phyloP scores from a whole-genome alignment of 2,113 vertebrate species.

The Bubo blakistoni region DNA sequence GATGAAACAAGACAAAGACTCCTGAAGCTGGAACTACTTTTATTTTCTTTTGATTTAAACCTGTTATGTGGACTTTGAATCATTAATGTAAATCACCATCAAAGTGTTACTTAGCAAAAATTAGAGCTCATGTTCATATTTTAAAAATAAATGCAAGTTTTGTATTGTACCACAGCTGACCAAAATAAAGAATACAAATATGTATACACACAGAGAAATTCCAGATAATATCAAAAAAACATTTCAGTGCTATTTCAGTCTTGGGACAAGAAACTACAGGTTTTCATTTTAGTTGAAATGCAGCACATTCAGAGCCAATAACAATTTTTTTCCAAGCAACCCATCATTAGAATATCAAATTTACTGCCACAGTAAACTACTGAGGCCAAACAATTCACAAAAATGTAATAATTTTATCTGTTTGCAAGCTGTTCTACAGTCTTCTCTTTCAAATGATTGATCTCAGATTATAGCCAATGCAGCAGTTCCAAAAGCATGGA shows the following conservation, averaged over 20 bases:
- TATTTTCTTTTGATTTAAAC: background rate
- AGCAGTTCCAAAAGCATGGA: background rate
- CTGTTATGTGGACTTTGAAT: background rate
- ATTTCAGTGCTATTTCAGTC: background rate
- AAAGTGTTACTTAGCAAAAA: background rate
- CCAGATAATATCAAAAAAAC: background rate
- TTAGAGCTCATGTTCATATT: background rate
- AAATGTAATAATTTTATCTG: background rate
- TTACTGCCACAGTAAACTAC: background rate
- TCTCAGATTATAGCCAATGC: background rate
- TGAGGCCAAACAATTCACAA: background rate
- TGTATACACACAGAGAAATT: background rate
- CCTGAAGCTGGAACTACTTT: background rate
- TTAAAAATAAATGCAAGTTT: background rate
- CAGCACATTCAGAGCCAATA: background rate
- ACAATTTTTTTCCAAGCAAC: background rate
- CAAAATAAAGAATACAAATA: background rate
- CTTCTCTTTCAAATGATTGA: background rate
- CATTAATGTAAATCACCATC: background rate
- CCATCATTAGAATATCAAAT: background rate
- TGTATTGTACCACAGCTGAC: background rate
- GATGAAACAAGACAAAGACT: background rate
- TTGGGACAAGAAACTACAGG: background rate
- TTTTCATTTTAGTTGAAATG: background rate
- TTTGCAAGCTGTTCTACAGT: background rate